Conservation (phyloP, 30 jellyfish, hydroid and myxozoan genomes). For the Hydra vulgaris region DNA sequence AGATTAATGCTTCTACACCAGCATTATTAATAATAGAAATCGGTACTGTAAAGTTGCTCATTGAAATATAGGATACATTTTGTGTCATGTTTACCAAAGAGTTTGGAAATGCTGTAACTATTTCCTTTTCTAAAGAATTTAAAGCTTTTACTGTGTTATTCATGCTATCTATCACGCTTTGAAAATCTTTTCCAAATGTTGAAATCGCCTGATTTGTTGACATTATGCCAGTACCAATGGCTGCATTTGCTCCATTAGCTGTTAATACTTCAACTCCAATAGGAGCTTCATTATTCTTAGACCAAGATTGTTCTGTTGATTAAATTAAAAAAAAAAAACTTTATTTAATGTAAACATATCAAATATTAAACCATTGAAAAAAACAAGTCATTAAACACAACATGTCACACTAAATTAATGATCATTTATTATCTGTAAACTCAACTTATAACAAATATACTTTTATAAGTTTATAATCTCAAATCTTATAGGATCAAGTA, state of each 20-base stretch:
- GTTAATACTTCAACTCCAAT: not conserved
- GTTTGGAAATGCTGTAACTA: not conserved
- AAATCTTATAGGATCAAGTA: too few species aligned
- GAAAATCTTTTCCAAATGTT: slow-evolving; percentile 16
- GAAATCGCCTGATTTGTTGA: not conserved
- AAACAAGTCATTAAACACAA: too few species aligned
- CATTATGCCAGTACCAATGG: not conserved
- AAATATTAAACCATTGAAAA: too few species aligned
- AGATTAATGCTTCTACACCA: slow-evolving; percentile 54
- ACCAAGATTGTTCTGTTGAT: not conserved
- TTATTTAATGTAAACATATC: too few species aligned
- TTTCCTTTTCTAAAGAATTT: not conserved
- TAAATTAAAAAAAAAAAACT: not conserved
- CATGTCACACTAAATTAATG: too few species aligned
- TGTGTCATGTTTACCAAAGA: not conserved
- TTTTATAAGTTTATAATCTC: too few species aligned
- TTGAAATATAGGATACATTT: not conserved
- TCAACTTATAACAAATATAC: too few species aligned
- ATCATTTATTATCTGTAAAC: too few species aligned
- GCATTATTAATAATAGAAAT: slow-evolving; percentile 51
- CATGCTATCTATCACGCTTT: not conserved
- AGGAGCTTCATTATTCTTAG: not conserved
- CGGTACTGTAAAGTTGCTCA: not conserved
- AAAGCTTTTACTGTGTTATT: not conserved
- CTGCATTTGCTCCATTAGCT: not conserved